Evolutionary conservation across 2,888 invertebrate species (phyloP).

Genomic region (Anaspis maculata): DNA sequence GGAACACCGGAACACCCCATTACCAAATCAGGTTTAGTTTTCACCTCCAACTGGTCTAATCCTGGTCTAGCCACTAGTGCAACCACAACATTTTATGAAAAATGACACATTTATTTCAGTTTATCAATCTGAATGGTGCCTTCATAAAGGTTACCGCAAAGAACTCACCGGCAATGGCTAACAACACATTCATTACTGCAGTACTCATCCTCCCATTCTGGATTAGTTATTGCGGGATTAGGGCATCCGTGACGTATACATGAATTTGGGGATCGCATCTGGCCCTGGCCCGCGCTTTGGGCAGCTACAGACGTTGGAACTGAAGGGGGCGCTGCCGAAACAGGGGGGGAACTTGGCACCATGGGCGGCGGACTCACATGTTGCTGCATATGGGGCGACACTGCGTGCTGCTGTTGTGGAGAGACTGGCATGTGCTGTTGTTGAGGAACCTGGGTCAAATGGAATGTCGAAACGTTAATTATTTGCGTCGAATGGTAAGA

Average conservation of each 20-base stretch:
- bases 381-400: slow-evolving; percentile 37
- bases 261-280: slow-evolving; percentile 43
- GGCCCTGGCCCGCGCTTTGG: slow-evolving; percentile 40
- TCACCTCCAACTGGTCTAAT: too few species aligned
- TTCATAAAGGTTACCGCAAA: too few species aligned
- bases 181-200: slow-evolving; percentile 96
- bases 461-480: too few species aligned
- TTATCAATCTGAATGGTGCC: too few species aligned
- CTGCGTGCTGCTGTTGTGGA: slow-evolving; percentile 35
- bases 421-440: slow-evolving; percentile 38
- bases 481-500: too few species aligned
- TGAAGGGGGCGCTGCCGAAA: slow-evolving; percentile 30
- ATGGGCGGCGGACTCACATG: slow-evolving; percentile 45
- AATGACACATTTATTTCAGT: too few species aligned
- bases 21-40: too few species aligned
- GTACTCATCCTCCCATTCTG: slow-evolving; percentile 95
- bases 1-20: too few species aligned
- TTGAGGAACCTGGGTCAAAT: slow-evolving; percentile 29
- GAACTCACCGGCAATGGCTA: slow-evolving; percentile 77
- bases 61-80: too few species aligned
- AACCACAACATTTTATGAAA: too few species aligned
- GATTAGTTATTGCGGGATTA: slow-evolving; percentile 82
- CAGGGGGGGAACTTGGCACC: slow-evolving; percentile 49
- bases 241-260: slow-evolving; percentile 87
- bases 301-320: slow-evolving; percentile 43